phyloP scores from a whole-genome alignment of 2,888 invertebrate genomes.

The Synergus laeviventris region DNA sequence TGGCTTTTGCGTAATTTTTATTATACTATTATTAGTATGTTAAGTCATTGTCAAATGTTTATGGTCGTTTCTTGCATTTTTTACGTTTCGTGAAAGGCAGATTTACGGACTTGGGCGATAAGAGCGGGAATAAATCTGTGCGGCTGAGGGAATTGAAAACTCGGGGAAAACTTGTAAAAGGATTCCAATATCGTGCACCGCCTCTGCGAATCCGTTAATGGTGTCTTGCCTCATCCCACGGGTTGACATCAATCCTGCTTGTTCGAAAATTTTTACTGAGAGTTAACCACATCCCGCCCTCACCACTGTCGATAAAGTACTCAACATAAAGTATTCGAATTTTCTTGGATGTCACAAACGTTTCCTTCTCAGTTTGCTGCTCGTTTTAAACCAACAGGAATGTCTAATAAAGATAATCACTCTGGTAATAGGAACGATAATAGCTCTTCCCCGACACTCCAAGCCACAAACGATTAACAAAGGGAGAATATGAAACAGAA shows the following conservation, averaged over 20 bases:
- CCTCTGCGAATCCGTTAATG: constrained; percentile 52
- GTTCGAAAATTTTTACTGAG: constrained; percentile 36
- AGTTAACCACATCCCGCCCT: constrained; percentile 25
- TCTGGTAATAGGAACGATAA: background rate
- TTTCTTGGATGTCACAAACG: constrained; percentile 1
- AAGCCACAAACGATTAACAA: background rate
- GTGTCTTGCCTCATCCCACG: constrained; percentile 48
- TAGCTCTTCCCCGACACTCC: background rate
- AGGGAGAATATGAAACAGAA: background rate
- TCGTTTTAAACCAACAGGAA: constrained; percentile 13
- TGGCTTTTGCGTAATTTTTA: too few relatives aligned
- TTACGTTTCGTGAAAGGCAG: background rate
- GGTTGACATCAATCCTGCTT: constrained; percentile 22
- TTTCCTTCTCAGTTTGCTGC: background rate
- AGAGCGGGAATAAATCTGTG: constrained; percentile 43
- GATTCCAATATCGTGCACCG: constrained; percentile 56
- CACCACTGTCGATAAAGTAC: constrained; percentile 4
- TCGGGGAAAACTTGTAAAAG: constrained; percentile 50
- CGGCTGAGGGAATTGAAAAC: constrained; percentile 46
- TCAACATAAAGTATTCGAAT: background rate
- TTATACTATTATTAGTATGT: background rate
- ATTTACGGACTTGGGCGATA: constrained; percentile 33
- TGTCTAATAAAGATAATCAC: constrained; percentile 9
- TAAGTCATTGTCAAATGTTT: background rate
- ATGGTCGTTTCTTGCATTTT: constrained; percentile 10